Percentiles rank a stretch among this genome's conserved stretches.
These are phyloP conservation scores for Rhinophrynus dorsalis DNA, from an alignment of 2,797 vertebrate genomes.

Conservation along the genomic window DNA sequence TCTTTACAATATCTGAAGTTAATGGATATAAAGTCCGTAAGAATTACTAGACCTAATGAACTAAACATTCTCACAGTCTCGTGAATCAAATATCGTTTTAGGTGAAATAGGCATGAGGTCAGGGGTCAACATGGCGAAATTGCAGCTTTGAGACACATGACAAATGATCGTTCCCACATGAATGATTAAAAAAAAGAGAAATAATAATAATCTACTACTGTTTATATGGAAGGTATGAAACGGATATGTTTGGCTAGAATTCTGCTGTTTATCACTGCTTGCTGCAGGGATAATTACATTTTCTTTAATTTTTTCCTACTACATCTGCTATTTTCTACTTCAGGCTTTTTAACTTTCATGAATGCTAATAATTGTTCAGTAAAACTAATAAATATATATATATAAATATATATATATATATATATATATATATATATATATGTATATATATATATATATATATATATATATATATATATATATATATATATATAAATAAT, in stretches of 20 bases:
- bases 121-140: neutral
- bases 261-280: slow-evolving; percentile 47
- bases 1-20: no score
- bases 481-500: slow-evolving; percentile 40
- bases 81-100: neutral
- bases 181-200: neutral
- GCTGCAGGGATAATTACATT: slow-evolving; percentile 51
- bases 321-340: slow-evolving; percentile 48
- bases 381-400: neutral
- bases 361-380: neutral
- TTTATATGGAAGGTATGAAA: neutral
- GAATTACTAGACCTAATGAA: neutral
- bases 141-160: neutral
- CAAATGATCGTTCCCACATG: neutral
- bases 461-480: slow-evolving; percentile 41
- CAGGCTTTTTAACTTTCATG: slow-evolving; percentile 50
- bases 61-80: neutral
- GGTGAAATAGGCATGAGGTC: neutral
- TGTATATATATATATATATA: slow-evolving; percentile 54
- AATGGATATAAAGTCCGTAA: no score
- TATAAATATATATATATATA: slow-evolving; percentile 53
- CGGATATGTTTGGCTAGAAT: slow-evolving; percentile 25
- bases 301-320: slow-evolving; percentile 41
- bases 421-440: slow-evolving; percentile 41
- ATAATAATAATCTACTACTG: no score